These are phyloP conservation scores for Noctua fimbriata DNA, from an alignment of 2,888 invertebrate genomes.

Conservation along the genomic window DNA sequence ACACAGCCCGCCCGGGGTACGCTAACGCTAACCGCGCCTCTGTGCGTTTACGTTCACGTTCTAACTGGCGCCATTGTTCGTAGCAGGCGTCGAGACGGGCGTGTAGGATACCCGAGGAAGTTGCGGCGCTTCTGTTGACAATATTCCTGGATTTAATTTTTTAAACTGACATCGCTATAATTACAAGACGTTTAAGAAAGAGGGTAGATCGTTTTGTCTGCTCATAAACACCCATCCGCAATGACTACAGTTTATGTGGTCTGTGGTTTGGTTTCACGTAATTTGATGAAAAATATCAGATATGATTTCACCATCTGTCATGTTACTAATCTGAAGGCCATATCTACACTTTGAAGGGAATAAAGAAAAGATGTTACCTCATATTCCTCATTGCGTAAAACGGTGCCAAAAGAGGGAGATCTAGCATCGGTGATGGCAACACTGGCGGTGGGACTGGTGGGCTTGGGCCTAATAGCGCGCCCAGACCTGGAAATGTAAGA, in stretches of 20 bases:
- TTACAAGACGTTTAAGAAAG: neutral
- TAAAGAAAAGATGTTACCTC: conserved; percentile 73
- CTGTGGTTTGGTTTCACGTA: neutral
- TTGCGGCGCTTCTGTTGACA: conserved; percentile 84
- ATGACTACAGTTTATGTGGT: neutral
- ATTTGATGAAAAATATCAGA: neutral
- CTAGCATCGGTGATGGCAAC: conserved; percentile 84
- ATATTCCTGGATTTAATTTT: neutral
- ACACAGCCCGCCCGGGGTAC: conserved; percentile 94
- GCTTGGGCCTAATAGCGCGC: conserved; percentile 83
- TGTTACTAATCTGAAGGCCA: neutral
- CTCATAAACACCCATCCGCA: neutral
- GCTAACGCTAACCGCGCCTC: conserved; percentile 94
- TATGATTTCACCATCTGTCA: neutral
- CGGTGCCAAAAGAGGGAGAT: conserved; percentile 84
- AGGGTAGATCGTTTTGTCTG: neutral
- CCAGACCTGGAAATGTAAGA: conserved; percentile 74
- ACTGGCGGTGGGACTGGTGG: conserved; percentile 84
- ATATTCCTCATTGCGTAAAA: conserved; percentile 87
- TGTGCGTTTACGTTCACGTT: conserved; percentile 95
- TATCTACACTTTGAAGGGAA: neutral
- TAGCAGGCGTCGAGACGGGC: conserved; percentile 94
- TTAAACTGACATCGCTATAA: neutral
- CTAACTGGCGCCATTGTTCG: conserved; percentile 94
- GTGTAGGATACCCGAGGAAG: conserved; percentile 92